A percentile compares a stretch with the other conserved stretches of the same genome.
These are phyloP conservation scores for Sorex araneus DNA, from an alignment of 2,113 vertebrate genomes.

Conservation along the genomic window DNA sequence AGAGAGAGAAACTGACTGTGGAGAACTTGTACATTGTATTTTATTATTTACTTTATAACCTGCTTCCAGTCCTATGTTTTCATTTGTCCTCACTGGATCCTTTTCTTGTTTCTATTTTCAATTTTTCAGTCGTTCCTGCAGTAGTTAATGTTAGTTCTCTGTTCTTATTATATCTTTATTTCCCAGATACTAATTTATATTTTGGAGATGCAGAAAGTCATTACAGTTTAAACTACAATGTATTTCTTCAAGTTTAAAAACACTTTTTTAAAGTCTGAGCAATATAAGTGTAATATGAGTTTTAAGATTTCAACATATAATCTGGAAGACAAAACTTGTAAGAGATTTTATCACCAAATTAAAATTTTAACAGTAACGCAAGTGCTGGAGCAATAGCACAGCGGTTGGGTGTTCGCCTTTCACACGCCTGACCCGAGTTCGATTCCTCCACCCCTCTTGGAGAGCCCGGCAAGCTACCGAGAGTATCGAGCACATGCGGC, in stretches of 20 bases:
- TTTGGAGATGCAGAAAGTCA: background rate
- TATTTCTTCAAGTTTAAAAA: constrained; percentile 30
- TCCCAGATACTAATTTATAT: background rate
- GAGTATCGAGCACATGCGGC: too few relatives aligned
- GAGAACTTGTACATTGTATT: background rate
- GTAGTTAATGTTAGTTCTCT: background rate
- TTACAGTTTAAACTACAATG: background rate
- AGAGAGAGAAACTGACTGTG: background rate
- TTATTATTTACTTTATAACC: constrained; percentile 28
- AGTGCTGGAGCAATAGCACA: too few relatives aligned
- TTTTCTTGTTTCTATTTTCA: background rate
- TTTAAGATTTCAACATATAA: background rate
- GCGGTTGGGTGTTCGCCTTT: too few relatives aligned
- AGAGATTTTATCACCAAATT: background rate
- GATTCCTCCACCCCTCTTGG: too few relatives aligned
- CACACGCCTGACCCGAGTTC: too few relatives aligned
- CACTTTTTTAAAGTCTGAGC: background rate
- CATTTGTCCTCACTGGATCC: background rate
- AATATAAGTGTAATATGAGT: constrained; percentile 1
- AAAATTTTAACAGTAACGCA: too few relatives aligned
- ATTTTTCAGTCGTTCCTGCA: background rate
- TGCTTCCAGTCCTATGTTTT: background rate
- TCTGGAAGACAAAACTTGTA: constrained; percentile 11
- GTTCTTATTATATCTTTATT: constrained; percentile 4
- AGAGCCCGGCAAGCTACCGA: too few relatives aligned